Evolutionary conservation across 1,140 invertebrate genomes (phyloP).

Genomic region (Brachystomella parvula): DNA sequence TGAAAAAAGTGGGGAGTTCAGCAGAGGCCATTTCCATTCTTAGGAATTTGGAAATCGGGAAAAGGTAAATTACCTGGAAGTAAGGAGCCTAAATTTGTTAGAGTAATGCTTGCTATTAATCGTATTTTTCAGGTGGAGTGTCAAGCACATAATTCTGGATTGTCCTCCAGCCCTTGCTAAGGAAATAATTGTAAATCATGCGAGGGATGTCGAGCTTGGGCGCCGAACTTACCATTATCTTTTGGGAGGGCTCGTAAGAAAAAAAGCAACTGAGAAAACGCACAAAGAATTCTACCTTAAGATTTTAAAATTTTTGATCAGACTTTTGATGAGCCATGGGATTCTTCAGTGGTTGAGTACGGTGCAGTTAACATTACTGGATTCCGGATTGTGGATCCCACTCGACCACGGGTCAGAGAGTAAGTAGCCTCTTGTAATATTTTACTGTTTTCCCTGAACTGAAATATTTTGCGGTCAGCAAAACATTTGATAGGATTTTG

Average conservation of each 20-base stretch:
- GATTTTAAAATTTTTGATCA: not conserved
- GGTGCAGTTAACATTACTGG: constrained; percentile 81
- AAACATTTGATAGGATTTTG: too few relatives aligned
- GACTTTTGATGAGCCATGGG: constrained; percentile 38
- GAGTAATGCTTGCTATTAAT: not conserved
- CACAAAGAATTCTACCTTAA: not conserved
- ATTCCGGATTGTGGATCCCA: constrained; percentile 77
- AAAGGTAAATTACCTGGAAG: constrained; percentile 21
- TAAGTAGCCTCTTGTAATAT: too few relatives aligned
- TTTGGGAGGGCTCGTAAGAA: constrained; percentile 43
- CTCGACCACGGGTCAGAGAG: constrained; percentile 65
- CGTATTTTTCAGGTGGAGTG: constrained; percentile 23
- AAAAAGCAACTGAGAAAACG: not conserved
- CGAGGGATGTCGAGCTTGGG: constrained; percentile 45
- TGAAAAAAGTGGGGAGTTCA: constrained; percentile 29
- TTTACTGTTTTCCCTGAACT: too few relatives aligned
- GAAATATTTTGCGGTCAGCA: too few relatives aligned
- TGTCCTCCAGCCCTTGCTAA: constrained; percentile 43
- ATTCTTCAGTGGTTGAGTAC: constrained; percentile 28
- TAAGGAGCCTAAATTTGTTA: constrained; percentile 1
- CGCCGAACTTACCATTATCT: constrained; percentile 48
- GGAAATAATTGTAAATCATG: constrained; percentile 45
- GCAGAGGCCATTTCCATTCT: constrained; percentile 36
- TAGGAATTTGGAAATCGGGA: constrained; percentile 30
- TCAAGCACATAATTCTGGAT: constrained; percentile 46